phyloP scores from a whole-genome alignment of 1,140 invertebrate species.

The Scylla paramamosain region DNA sequence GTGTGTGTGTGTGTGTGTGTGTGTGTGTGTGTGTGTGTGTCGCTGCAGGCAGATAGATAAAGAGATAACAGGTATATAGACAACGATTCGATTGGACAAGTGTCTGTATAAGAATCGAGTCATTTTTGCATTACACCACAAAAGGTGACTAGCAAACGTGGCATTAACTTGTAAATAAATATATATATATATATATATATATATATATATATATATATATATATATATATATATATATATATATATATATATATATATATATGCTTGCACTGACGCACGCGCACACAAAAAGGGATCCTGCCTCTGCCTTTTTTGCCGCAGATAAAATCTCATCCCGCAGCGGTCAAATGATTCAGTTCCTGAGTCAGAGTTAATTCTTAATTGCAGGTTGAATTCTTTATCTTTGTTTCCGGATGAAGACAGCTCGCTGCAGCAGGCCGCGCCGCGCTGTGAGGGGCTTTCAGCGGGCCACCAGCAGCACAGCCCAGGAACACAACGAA shows the following conservation, averaged over 20 bases:
- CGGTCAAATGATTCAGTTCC: neutral
- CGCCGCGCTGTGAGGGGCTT: too few relatives aligned
- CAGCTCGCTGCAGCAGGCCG: too few relatives aligned
- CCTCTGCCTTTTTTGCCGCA: neutral
- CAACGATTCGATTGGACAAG: too few relatives aligned
- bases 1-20: neutral
- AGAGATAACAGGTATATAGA: too few relatives aligned
- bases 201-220: neutral
- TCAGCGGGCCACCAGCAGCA: neutral
- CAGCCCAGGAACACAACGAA: neutral
- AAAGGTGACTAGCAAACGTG: too few relatives aligned
- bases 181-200: neutral
- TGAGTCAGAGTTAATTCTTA: neutral
- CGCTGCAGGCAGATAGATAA: too few relatives aligned
- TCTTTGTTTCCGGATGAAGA: neutral
- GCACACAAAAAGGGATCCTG: neutral
- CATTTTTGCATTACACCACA: too few relatives aligned
- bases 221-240: neutral
- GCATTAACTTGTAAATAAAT: neutral
- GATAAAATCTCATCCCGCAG: neutral
- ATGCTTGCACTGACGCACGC: neutral
- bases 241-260: neutral
- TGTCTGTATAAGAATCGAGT: too few relatives aligned
- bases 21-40: neutral
- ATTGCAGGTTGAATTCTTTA: neutral